Percentiles rank a stretch among this genome's conserved stretches.
These are phyloP conservation scores for Malurus cyaneus DNA, from an alignment of 2,113 vertebrate genomes.

Conservation along the genomic window DNA sequence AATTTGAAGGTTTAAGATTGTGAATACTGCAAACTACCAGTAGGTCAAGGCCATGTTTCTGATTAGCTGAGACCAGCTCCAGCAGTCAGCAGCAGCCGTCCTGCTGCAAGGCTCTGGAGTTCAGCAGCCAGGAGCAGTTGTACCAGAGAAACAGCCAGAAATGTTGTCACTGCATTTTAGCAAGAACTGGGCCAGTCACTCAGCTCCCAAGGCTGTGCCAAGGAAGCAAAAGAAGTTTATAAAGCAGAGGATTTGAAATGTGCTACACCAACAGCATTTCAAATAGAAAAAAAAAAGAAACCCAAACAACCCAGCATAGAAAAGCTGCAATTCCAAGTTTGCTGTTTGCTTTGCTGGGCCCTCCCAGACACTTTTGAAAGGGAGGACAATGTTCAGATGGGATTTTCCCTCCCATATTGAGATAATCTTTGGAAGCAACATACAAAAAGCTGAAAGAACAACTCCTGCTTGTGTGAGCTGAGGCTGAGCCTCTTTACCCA, in stretches of 20 bases:
- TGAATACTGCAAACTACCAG: neutral
- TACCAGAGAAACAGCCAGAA: neutral
- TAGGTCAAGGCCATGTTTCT: neutral
- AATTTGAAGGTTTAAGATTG: neutral
- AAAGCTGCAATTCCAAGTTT: neutral
- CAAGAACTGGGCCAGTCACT: constrained; percentile 15
- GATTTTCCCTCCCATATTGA: constrained; percentile 50
- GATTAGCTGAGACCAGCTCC: neutral
- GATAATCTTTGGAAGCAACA: constrained; percentile 1
- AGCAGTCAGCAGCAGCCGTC: neutral
- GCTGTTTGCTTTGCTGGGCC: neutral
- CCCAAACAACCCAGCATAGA: neutral
- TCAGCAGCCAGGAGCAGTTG: neutral
- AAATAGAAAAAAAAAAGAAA: neutral
- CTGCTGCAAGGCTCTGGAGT: neutral
- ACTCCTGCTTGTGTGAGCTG: neutral
- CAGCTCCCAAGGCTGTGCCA: neutral
- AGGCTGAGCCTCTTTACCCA: neutral
- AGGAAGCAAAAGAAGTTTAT: neutral
- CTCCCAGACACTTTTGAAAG: neutral
- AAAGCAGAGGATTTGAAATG: neutral
- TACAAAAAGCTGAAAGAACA: constrained; percentile 9
- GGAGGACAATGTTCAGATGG: neutral
- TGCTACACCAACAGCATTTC: neutral
- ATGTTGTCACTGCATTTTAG: constrained; percentile 13